Evolutionary conservation across 2,888 invertebrate genomes (phyloP), one percentile per base, ranked within the genome.

Genomic region (Andrena minutula): DNA sequence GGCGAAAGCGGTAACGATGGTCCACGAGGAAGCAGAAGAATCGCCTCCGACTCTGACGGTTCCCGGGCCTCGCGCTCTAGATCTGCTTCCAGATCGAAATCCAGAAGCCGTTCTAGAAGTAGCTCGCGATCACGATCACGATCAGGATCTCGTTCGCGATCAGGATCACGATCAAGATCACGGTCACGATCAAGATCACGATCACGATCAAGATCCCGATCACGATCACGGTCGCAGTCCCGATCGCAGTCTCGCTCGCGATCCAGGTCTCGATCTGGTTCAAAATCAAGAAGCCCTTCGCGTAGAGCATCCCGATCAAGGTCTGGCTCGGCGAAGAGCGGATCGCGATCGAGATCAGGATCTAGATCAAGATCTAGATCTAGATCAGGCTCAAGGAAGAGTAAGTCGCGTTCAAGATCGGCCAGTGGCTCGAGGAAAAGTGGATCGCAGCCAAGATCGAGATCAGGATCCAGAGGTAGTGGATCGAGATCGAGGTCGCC

Each of bases 1-100:
- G 94, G 93, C 32, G 93, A 93, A 56, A 93, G 91, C 12, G 94
- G 94, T 70, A 95, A 94, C 41, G 94, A 95, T 1, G 94, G 94
- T 16, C 94, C 95, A 51, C 94, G 94, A 0, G 89, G 90, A 64
- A 95, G 95, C 85, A 95, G 96, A 88, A 94, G 95, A 91, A 96
- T 96, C 84, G 94, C 94, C 84, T 96, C 96, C 0, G 96, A 95
- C 72, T 96, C 96, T 0, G 96, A 96, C 70, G 95, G 87, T 93
- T 95, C 92, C 86, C 95, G 95, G 92, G 91, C 86, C 23, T 91
- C 91, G 16, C 84, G 88, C 60, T 90, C 90, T 0, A 82, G 84
- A 81, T 92, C 91, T 8, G 88, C 91, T 66, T 94, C 93, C 2
- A 79, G 86, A 70, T 93, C 91, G 0, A 88, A 91, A 23, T 93